Percentiles rank a stretch among this genome's conserved stretches.
phyloP scores from a whole-genome alignment of 2,113 vertebrate genomes.

The Rafetus swinhoei region DNA sequence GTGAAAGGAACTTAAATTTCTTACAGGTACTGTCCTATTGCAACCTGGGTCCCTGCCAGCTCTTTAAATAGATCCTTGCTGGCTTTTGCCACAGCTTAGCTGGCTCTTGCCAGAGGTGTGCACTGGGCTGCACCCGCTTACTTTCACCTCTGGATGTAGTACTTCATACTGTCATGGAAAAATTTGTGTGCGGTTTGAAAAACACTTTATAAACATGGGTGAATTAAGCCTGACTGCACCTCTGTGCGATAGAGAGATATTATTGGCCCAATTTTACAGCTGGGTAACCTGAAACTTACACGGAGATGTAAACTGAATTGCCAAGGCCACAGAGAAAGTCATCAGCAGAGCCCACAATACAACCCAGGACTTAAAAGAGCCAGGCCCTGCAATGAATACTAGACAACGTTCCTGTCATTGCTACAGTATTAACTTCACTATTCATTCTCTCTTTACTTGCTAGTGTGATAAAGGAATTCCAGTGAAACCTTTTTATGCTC shows the following conservation, averaged over 20 bases:
- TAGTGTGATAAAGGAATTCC: neutral
- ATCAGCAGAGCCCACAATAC: neutral
- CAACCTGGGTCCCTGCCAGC: too few relatives aligned
- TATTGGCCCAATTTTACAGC: neutral
- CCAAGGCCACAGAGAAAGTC: neutral
- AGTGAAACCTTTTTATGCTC: neutral
- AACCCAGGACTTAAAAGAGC: neutral
- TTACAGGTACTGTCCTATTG: too few relatives aligned
- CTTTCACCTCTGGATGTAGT: neutral
- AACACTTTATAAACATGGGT: neutral
- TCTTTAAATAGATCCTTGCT: too few relatives aligned
- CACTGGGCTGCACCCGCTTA: too few relatives aligned
- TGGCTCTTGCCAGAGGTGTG: too few relatives aligned
- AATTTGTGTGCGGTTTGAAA: constrained; percentile 17
- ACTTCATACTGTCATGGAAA: neutral
- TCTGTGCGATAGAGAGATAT: accelerated
- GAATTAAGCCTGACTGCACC: neutral
- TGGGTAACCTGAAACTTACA: neutral
- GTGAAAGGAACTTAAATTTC: too few relatives aligned
- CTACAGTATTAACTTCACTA: neutral
- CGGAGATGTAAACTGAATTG: neutral
- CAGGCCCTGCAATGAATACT: neutral
- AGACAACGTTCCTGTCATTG: neutral
- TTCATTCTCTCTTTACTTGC: neutral
- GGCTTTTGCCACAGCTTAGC: too few relatives aligned